phyloP scores from a whole-genome alignment of 2,113 vertebrate genomes.

The Semicossyphus pulcher region DNA sequence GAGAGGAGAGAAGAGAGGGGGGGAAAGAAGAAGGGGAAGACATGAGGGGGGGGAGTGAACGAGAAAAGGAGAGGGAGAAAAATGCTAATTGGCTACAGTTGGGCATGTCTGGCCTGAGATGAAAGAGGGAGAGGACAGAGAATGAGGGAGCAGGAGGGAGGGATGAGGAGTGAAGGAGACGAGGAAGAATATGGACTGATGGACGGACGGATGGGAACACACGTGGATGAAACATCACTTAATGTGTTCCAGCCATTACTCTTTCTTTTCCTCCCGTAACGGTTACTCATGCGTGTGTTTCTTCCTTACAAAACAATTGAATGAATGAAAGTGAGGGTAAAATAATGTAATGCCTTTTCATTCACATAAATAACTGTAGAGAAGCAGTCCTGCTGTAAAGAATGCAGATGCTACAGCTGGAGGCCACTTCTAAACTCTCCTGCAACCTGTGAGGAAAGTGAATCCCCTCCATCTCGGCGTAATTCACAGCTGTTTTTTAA shows the following conservation, averaged over 20 bases:
- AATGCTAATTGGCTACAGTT: constrained; percentile 85
- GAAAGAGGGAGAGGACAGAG: constrained; percentile 76
- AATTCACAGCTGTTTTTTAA: background rate
- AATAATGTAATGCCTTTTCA: background rate
- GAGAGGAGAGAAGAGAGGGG: constrained; percentile 72
- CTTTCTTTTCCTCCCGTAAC: background rate
- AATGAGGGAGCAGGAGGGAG: constrained; percentile 60
- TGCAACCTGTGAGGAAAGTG: background rate
- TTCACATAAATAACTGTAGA: constrained; percentile 4
- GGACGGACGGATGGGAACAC: constrained; percentile 36
- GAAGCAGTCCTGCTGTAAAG: background rate
- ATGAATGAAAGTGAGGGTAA: constrained; percentile 6
- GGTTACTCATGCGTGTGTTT: constrained; percentile 8
- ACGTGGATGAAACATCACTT: constrained; percentile 29
- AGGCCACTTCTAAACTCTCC: background rate
- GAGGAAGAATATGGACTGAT: background rate
- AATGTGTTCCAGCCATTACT: constrained; percentile 25
- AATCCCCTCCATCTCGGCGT: too few relatives aligned
- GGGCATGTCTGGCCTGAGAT: constrained; percentile 84
- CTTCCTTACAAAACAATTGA: constrained; percentile 5
- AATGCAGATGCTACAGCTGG: background rate
- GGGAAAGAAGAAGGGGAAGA: constrained; percentile 54
- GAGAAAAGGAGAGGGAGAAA: constrained; percentile 65
- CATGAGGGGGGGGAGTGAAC: constrained; percentile 30
- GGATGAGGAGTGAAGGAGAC: background rate